Percentiles rank a stretch among this genome's conserved stretches.
These are phyloP conservation scores for Hydropsyche tenuis DNA, from an alignment of 1,140 invertebrate genomes.

Conservation along the genomic window DNA sequence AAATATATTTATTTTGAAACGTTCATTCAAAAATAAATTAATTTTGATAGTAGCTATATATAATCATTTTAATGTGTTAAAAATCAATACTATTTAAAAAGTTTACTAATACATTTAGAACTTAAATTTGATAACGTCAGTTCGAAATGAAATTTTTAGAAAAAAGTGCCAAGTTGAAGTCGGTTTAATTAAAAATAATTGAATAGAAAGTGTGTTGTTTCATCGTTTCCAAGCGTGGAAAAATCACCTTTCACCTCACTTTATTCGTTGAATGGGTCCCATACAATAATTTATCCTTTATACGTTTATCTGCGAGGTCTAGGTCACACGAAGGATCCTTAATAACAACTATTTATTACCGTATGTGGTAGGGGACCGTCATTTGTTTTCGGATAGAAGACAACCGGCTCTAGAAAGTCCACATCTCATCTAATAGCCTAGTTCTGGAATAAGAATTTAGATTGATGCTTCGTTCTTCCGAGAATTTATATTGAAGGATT, in stretches of 20 bases:
- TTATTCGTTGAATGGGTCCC: background rate
- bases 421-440: constrained; percentile 25
- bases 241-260: constrained; percentile 14
- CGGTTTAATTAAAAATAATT: too few species aligned
- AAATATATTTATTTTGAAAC: too few species aligned
- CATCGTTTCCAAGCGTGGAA: background rate
- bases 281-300: constrained; percentile 36
- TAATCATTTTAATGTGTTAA: too few species aligned
- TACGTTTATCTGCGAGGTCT: constrained; percentile 35
- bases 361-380: constrained; percentile 29
- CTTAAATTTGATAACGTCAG: too few species aligned
- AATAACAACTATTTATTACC: constrained; percentile 39
- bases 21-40: too few species aligned
- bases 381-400: constrained; percentile 32
- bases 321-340: constrained; percentile 33
- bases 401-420: constrained; percentile 29
- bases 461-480: constrained; percentile 11
- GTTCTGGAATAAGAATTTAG: constrained; percentile 28
- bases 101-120: too few species aligned
- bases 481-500: background rate
- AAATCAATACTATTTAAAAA: too few species aligned
- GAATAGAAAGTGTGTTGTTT: too few species aligned
- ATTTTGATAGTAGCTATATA: too few species aligned
- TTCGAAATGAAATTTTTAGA: too few species aligned
- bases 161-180: too few species aligned